Percentiles rank a stretch among this genome's conserved stretches.
phyloP scores from a whole-genome alignment of 2,888 invertebrate genomes.

The Catocala sponsa region DNA sequence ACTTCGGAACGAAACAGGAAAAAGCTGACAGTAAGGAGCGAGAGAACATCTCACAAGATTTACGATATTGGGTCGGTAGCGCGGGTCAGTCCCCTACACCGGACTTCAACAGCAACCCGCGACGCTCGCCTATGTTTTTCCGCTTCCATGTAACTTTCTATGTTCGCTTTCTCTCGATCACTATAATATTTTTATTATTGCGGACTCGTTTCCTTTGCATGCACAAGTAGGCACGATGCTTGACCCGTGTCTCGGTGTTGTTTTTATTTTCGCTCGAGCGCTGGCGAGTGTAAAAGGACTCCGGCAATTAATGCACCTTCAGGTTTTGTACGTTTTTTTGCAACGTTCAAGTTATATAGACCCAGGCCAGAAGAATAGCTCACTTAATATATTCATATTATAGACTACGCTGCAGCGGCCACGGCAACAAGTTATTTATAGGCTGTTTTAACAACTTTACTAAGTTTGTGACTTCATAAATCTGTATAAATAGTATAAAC shows the following conservation, averaged over 20 bases:
- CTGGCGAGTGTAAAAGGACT: conserved; percentile 49
- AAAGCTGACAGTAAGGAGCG: conserved; percentile 61
- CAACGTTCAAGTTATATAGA: conserved; percentile 32
- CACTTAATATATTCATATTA: conserved; percentile 29
- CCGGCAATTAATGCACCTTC: conserved; percentile 55
- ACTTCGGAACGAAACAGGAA: conserved; percentile 67
- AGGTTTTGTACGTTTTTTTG: conserved; percentile 47
- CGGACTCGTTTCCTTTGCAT: conserved; percentile 62
- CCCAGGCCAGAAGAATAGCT: conserved; percentile 31
- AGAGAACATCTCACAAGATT: conserved; percentile 64
- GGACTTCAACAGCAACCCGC: conserved; percentile 56
- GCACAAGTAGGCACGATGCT: conserved; percentile 58
- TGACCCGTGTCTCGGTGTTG: conserved; percentile 54
- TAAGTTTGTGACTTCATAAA: conserved; percentile 29
- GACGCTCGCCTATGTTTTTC: conserved; percentile 49
- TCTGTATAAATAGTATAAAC: conserved; percentile 39
- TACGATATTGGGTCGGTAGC: conserved; percentile 68
- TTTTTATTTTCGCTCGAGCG: conserved; percentile 56
- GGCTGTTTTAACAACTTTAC: conserved; percentile 26
- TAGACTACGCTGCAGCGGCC: conserved; percentile 13
- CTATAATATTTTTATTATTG: conserved; percentile 60
- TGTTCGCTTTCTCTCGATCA: conserved; percentile 58
- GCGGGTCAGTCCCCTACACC: conserved; percentile 67
- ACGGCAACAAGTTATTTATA: conserved; percentile 30
- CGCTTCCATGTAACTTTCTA: conserved; percentile 56